Percentiles rank a stretch among this genome's conserved stretches.
Conservation (phyloP, 2,797 vertebrate species). For the Thunnus albacares region DNA sequence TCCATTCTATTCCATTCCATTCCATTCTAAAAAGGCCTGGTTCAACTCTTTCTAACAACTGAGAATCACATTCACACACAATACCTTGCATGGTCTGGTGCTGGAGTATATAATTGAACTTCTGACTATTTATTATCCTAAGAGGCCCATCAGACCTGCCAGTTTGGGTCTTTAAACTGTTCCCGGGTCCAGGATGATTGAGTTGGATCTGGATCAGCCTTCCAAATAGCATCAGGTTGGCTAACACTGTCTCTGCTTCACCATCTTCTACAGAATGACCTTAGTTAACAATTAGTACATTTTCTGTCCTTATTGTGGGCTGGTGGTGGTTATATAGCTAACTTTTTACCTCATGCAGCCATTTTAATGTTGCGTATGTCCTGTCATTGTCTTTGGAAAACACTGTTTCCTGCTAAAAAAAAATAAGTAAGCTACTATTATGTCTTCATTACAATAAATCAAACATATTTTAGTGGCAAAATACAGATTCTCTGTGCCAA, state of each 20-base stretch:
- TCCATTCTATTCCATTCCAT: too few species aligned
- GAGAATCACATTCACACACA: background rate
- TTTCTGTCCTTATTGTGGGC: background rate
- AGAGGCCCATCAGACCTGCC: background rate
- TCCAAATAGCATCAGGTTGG: background rate
- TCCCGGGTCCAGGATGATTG: background rate
- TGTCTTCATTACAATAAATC: background rate
- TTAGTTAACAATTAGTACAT: background rate
- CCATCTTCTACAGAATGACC: background rate
- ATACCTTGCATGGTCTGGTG: background rate
- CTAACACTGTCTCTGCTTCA: background rate
- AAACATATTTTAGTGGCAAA: background rate
- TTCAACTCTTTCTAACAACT: background rate
- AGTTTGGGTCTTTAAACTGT: background rate
- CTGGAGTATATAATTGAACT: background rate
- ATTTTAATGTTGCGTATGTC: background rate
- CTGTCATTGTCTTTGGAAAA: background rate
- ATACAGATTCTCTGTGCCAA: constrained; percentile 10
- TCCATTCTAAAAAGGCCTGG: background rate
- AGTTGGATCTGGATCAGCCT: background rate
- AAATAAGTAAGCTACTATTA: background rate
- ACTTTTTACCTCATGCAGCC: background rate
- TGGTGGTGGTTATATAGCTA: background rate
- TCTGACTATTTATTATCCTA: background rate
- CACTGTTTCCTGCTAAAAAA: background rate